A percentile compares a stretch with the other conserved stretches of the same genome.
phyloP scores from a whole-genome alignment of 2,888 invertebrate genomes.

The Mythimna lalbum region DNA sequence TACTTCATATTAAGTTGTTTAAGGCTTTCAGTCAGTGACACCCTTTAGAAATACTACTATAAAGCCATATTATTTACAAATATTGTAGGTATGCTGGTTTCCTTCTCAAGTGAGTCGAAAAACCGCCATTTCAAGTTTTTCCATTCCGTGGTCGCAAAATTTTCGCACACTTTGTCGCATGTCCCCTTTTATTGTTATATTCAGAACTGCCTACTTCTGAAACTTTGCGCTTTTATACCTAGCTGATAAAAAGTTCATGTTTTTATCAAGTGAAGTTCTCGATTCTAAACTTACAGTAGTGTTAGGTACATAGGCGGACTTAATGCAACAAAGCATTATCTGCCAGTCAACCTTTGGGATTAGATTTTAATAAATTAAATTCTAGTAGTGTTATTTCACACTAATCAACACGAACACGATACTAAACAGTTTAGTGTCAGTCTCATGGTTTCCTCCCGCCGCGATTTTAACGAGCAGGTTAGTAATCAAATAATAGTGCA shows the following conservation, averaged over 20 bases:
- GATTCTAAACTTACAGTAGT: too few species aligned
- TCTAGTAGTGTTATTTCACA: not conserved
- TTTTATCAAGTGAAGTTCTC: not conserved
- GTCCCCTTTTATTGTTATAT: slow-evolving; percentile 4
- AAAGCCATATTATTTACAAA: too few species aligned
- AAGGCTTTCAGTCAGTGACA: too few species aligned
- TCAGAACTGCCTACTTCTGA: slow-evolving; percentile 48
- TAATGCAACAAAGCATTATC: too few species aligned
- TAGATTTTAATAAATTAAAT: slow-evolving; percentile 2
- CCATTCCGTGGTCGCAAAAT: not conserved
- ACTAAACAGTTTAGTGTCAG: slow-evolving; percentile 18
- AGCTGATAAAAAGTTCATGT: not conserved
- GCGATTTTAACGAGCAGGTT: slow-evolving; percentile 22
- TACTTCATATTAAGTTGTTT: too few species aligned
- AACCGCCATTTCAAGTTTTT: not conserved
- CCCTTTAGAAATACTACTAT: too few species aligned
- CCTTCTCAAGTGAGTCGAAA: not conserved
- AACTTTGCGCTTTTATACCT: slow-evolving; percentile 5
- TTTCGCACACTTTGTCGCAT: not conserved
- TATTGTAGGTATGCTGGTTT: too few species aligned
- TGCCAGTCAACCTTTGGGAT: too few species aligned
- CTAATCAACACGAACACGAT: slow-evolving; percentile 1
- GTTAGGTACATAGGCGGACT: too few species aligned
- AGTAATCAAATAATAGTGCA: slow-evolving; percentile 34
- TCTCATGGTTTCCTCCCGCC: slow-evolving; percentile 22